A percentile compares a stretch with the other conserved stretches of the same genome.
These are phyloP conservation scores for Pelvicachromis taeniatus DNA, from an alignment of 2,113 vertebrate species.

Conservation along the genomic window DNA sequence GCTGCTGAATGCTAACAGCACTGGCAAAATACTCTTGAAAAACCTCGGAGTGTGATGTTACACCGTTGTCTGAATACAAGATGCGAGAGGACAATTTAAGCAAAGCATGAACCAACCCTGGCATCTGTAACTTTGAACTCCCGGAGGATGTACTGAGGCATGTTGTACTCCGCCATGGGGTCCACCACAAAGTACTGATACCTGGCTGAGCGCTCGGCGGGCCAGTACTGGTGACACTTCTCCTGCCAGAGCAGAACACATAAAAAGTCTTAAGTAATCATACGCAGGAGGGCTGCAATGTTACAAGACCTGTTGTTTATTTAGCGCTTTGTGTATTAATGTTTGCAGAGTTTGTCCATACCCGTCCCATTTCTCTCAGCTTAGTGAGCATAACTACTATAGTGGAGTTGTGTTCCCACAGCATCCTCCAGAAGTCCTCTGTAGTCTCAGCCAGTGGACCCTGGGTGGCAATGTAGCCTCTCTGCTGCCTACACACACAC, in stretches of 20 bases:
- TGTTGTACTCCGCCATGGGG: slow-evolving; percentile 95
- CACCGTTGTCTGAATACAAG: slow-evolving; percentile 1
- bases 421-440: slow-evolving; percentile 80
- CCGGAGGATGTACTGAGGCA: slow-evolving; percentile 94
- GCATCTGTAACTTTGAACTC: slow-evolving; percentile 96
- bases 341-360: slow-evolving; percentile 23
- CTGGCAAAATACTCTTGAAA: slow-evolving; percentile 13
- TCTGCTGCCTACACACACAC: slow-evolving; percentile 69
- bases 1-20: background rate
- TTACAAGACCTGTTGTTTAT: background rate
- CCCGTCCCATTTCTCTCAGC: slow-evolving; percentile 78
- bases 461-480: slow-evolving; percentile 78
- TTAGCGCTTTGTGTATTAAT: slow-evolving; percentile 40
- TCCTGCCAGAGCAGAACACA: slow-evolving; percentile 70
- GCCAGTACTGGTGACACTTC: slow-evolving; percentile 95
- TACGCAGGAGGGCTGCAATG: background rate
- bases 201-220: slow-evolving; percentile 85
- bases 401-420: slow-evolving; percentile 81
- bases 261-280: background rate
- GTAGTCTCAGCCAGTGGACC: slow-evolving; percentile 79
- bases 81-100: background rate
- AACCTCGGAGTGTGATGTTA: slow-evolving; percentile 3
- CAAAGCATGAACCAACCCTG: slow-evolving; percentile 75
- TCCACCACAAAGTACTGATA: slow-evolving; percentile 96
- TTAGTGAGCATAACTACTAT: slow-evolving; percentile 81